Evolutionary conservation across 2,797 vertebrate species (phyloP).

Genomic region (Diceros bicornis): DNA sequence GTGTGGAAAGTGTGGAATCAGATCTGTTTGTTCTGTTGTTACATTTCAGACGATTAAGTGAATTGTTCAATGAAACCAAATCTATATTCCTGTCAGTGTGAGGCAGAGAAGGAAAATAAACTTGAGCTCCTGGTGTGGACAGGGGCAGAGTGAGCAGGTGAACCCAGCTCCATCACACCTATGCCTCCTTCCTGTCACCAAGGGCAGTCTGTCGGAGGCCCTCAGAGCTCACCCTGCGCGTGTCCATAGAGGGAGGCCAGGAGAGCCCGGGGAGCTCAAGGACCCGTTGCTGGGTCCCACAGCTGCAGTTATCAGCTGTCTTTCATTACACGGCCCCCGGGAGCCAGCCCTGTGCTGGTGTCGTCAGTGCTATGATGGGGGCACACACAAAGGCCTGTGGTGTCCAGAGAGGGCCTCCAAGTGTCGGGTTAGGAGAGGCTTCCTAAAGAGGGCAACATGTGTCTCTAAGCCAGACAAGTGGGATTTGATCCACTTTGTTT

Average conservation of each 20-base stretch:
- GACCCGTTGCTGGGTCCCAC: neutral
- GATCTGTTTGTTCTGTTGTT: conserved; percentile 75
- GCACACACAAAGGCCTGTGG: neutral
- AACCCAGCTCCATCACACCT: neutral
- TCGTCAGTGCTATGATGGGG: neutral
- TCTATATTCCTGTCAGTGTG: conserved; percentile 73
- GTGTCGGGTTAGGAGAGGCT: neutral
- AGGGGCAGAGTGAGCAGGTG: neutral
- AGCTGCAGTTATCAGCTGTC: neutral
- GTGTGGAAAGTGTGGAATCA: conserved; percentile 64
- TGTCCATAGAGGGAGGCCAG: neutral
- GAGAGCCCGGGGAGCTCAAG: neutral
- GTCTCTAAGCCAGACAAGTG: conserved; percentile 1
- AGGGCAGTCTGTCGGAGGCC: neutral
- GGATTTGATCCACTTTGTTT: conserved; percentile 16
- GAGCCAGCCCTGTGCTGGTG: neutral
- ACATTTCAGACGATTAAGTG: conserved; percentile 69
- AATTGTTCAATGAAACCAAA: conserved; percentile 75
- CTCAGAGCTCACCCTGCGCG: rapidly evolving
- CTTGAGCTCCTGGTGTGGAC: conserved; percentile 42
- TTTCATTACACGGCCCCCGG: neutral
- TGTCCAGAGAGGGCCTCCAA: neutral
- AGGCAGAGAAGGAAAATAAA: conserved; percentile 78
- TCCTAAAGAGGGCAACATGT: neutral
- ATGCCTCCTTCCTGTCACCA: neutral